Conservation (phyloP, 2,888 invertebrate species). For the Chloromyia formosa region DNA sequence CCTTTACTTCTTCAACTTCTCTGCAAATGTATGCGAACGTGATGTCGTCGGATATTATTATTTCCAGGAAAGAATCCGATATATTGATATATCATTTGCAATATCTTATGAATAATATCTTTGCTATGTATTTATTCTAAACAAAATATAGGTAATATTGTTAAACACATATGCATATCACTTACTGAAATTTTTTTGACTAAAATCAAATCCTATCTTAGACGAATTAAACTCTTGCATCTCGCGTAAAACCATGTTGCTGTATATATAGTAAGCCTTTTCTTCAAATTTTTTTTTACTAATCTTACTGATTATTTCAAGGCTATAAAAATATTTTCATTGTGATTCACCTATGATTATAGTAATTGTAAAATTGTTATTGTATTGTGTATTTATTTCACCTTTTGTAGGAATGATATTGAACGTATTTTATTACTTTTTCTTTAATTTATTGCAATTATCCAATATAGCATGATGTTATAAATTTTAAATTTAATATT, state of each 20-base stretch:
- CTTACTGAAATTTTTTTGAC: background rate
- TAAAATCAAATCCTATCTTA: background rate
- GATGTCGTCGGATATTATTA: background rate
- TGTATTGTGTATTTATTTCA: constrained; percentile 10
- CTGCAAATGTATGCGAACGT: too few relatives aligned
- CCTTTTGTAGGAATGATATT: constrained; percentile 29
- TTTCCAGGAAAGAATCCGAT: constrained; percentile 8
- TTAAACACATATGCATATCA: constrained; percentile 24
- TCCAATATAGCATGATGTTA: too few relatives aligned
- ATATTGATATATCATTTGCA: background rate
- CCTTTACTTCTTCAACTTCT: too few relatives aligned
- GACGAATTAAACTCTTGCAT: background rate
- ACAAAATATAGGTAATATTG: background rate
- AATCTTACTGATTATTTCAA: constrained; percentile 17
- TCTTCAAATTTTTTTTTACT: constrained; percentile 13
- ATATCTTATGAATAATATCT: background rate
- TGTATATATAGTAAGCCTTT: constrained; percentile 24
- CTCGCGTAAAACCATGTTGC: background rate
- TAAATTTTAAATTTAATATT: background rate
- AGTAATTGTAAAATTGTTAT: constrained; percentile 28
- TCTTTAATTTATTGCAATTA: background rate
- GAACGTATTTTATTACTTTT: constrained; percentile 1
- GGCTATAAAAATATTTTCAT: constrained; percentile 39
- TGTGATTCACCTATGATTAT: background rate
- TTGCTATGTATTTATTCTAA: background rate